Evolutionary conservation across 2,113 vertebrate genomes (phyloP).

Genomic region (Vulpes ferrilata): DNA sequence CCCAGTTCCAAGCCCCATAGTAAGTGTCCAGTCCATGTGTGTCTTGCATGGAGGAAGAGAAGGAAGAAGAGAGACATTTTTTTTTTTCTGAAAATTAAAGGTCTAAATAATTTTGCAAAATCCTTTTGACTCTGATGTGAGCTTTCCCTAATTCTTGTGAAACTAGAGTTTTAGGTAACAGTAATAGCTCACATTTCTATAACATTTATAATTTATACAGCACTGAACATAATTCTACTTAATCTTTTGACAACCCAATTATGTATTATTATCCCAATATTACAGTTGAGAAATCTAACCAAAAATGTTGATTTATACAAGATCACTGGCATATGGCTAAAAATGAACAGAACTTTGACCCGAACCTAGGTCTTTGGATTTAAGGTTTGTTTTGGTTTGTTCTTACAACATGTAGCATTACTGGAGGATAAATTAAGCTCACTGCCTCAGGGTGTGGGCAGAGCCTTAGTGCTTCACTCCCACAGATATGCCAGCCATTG

Average conservation of each 20-base stretch:
- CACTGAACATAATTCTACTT: not conserved
- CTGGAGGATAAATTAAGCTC: not conserved
- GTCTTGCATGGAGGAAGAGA: not conserved
- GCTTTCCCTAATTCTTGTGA: not conserved
- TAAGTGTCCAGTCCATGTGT: not conserved
- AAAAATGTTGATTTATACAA: not conserved
- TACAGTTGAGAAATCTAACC: not conserved
- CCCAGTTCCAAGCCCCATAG: not conserved
- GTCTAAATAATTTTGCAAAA: not conserved
- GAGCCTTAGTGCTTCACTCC: not conserved
- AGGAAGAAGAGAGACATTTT: not conserved
- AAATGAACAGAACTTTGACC: not conserved
- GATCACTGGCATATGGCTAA: not conserved
- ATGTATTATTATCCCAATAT: not conserved
- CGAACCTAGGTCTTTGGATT: not conserved
- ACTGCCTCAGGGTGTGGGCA: no score
- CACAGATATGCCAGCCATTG: not conserved
- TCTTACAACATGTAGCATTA: not conserved
- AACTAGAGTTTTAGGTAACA: not conserved
- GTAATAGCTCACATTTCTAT: not conserved
- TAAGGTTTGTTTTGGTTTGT: not conserved
- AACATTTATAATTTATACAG: conserved; percentile 54
- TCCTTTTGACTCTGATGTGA: not conserved
- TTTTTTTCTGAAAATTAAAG: conserved; percentile 36
- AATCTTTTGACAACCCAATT: conserved; percentile 27